phyloP scores from a whole-genome alignment of 2,888 invertebrate genomes.

The Cheilosia vulpina region DNA sequence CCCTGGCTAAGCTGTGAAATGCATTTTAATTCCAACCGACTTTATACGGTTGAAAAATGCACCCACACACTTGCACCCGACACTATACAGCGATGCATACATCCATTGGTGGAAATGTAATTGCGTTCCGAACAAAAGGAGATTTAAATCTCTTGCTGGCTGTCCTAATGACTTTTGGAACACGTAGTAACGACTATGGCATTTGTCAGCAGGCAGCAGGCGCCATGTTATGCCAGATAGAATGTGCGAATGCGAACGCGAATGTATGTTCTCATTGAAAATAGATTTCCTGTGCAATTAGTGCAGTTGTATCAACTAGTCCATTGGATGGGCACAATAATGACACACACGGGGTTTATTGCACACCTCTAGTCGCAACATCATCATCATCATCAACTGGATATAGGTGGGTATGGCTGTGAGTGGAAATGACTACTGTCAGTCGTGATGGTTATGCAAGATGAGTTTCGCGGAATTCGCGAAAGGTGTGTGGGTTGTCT shows the following conservation, averaged over 20 bases:
- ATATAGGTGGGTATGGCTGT: background rate
- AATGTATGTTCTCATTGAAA: slow-evolving; percentile 61
- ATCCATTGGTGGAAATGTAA: background rate
- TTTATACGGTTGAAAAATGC: background rate
- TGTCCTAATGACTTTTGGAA: background rate
- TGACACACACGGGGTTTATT: background rate
- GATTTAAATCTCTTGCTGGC: background rate
- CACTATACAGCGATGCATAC: background rate
- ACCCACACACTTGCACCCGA: background rate
- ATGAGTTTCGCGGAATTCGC: background rate
- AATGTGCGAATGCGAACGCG: slow-evolving; percentile 33
- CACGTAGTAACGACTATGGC: background rate
- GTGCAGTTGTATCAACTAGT: slow-evolving; percentile 15
- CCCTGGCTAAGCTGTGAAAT: slow-evolving; percentile 4
- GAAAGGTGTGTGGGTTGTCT: background rate
- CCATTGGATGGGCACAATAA: background rate
- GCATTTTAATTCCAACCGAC: background rate
- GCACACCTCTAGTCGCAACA: slow-evolving; percentile 8
- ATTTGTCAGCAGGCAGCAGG: background rate
- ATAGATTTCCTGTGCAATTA: slow-evolving; percentile 71
- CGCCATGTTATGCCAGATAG: background rate
- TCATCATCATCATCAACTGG: background rate
- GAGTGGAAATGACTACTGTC: slow-evolving; percentile 1
- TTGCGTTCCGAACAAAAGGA: slow-evolving; percentile 1
- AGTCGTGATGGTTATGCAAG: background rate